These are phyloP conservation scores for Hiodon tergisus DNA, from an alignment of 2,113 vertebrate species.

Conservation along the genomic window DNA sequence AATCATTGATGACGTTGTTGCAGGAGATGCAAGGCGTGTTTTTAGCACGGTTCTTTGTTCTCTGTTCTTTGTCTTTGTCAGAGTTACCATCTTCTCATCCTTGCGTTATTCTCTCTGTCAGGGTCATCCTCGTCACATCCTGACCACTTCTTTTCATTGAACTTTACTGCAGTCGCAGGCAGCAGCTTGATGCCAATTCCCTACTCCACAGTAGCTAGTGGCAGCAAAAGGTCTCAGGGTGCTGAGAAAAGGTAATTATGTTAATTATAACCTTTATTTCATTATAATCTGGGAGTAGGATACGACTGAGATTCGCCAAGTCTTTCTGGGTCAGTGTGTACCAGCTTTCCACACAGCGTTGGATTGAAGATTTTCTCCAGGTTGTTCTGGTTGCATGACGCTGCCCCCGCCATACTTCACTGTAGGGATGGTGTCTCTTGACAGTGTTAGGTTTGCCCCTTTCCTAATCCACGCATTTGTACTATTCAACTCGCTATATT, in stretches of 20 bases:
- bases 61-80: not conserved
- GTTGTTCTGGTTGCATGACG: no score
- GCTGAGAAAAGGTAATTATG: not conserved
- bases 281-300: conserved; percentile 11
- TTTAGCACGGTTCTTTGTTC: not conserved
- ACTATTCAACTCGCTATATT: no score
- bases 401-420: no score
- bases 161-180: not conserved
- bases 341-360: no score
- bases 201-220: not conserved
- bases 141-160: conserved; percentile 3
- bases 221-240: conserved; percentile 18
- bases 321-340: not conserved
- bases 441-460: no score
- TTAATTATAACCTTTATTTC: conserved; percentile 14
- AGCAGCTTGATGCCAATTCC: conserved; percentile 6
- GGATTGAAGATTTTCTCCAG: no score
- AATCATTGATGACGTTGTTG: not conserved
- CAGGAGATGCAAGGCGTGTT: not conserved
- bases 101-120: not conserved
- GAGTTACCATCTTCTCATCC: not conserved
- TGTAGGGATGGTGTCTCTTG: no score
- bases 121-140: not conserved
- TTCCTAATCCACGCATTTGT: no score
- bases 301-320: not conserved